Evolutionary conservation across 2,888 invertebrate genomes (phyloP), one percentile per base, ranked within the genome.

Genomic region (Tenthredo livida): DNA sequence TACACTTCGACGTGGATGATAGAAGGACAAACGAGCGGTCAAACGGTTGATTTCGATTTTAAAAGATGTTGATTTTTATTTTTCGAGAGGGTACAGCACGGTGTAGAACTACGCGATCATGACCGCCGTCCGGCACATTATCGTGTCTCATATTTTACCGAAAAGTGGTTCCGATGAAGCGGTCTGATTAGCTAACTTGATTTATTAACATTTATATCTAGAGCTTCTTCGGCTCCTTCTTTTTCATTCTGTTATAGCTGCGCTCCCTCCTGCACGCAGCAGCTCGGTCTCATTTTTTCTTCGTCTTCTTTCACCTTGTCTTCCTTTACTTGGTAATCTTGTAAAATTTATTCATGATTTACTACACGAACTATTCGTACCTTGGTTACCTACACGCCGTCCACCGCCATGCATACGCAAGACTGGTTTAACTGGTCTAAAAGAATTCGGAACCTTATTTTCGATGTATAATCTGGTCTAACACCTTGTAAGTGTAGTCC

Each of bases 341-440:
- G 89, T 91, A 89, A 91, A 90, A 90, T 91, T 90, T 90, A 91
- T 91, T 90, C 91, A 91, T 90, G 90, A 90, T 89, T 84, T 84
- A 65, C 70, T 25, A 65, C 77, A 61, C 73, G 43, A 77, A 75
- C 84, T 84, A 75, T 77, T 77, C 75, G 77, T 77, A 70, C 83
- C 83, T 58, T 10, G 54, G 50, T 54, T 73, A 9, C 67, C 40
- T 73, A 73, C 25, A 43, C 50, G n/a, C 25, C 75, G n/a, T 50
- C 29, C 43, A 43, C 21, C 21, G 12, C n/a, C 43, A 21, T 37
- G 40, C 43, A 21, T 37, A 21, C 29, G 29, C 87, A 73, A 86
- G 88, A 89, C 89, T 89, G 88, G 89, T 88, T 86, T 86, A 87
- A 88, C 88, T 89, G 90, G 89, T 88, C 88, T 61, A 83, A 67